phyloP scores from a whole-genome alignment of 2,797 vertebrate genomes.

The Chiloscyllium punctatum region DNA sequence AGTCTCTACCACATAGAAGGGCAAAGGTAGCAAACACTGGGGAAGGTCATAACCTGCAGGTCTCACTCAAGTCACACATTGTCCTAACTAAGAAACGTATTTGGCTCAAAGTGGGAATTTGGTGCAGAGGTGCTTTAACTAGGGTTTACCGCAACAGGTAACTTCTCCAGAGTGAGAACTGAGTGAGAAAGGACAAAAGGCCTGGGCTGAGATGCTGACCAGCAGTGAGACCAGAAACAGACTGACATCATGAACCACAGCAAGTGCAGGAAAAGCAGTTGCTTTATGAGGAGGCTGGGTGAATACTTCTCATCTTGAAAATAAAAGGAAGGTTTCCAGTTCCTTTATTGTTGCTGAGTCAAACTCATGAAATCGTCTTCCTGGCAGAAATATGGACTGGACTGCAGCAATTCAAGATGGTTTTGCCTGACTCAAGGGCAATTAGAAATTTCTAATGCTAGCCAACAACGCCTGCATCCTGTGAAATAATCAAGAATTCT shows the following conservation, averaged over 20 bases:
- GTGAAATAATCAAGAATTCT: not conserved
- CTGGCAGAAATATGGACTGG: not conserved
- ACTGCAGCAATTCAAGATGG: not conserved
- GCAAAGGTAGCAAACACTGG: not conserved
- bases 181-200: too few species aligned
- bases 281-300: too few species aligned
- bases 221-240: too few species aligned
- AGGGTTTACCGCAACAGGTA: too few species aligned
- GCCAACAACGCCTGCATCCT: not conserved
- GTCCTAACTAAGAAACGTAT: not conserved
- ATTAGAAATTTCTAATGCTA: not conserved
- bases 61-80: not conserved
- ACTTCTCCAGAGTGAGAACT: too few species aligned
- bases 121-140: too few species aligned
- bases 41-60: not conserved
- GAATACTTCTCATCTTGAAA: too few species aligned
- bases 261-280: too few species aligned
- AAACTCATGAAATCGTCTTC: not conserved
- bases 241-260: too few species aligned
- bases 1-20: not conserved
- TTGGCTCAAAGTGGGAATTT: too few species aligned
- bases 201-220: too few species aligned
- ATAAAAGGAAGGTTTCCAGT: not conserved
- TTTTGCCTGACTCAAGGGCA: not conserved
- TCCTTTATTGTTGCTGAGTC: not conserved